Conservation (phyloP, 1,140 invertebrate species). For the Steinernema feltiae region DNA sequence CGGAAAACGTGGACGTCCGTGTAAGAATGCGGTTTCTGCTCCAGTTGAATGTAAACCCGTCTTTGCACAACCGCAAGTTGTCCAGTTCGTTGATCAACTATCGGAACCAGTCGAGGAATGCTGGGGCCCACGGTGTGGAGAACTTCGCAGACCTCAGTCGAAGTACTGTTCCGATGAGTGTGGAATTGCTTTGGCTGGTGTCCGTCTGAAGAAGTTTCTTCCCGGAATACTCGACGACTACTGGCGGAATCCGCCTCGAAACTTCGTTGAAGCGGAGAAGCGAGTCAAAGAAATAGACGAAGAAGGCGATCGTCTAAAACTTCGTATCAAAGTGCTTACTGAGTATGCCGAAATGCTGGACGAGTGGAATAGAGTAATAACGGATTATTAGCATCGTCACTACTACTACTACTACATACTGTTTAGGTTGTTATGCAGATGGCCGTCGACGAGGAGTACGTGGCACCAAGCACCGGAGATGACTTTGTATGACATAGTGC, state of each 20-base stretch:
- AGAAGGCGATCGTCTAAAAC: slow-evolving; percentile 1
- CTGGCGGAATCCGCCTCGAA: slow-evolving; percentile 8
- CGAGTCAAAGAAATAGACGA: slow-evolving; percentile 26
- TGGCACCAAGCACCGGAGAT: slow-evolving; percentile 64
- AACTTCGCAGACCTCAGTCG: slow-evolving; percentile 3
- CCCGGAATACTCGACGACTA: slow-evolving; percentile 24
- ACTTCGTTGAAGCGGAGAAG: slow-evolving; percentile 12
- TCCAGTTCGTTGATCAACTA: slow-evolving; percentile 3
- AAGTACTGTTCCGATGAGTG: slow-evolving; percentile 94
- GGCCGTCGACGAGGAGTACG: slow-evolving; percentile 66
- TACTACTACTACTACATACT: background rate
- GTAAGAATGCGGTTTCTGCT: background rate
- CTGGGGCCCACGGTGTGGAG: slow-evolving; percentile 12
- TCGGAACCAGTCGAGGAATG: background rate
- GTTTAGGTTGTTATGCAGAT: slow-evolving; percentile 23
- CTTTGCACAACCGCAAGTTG: slow-evolving; percentile 11
- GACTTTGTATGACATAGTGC: background rate
- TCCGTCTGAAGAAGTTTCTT: slow-evolving; percentile 21
- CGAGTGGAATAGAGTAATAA: slow-evolving; percentile 28
- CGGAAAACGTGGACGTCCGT: background rate
- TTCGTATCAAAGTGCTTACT: slow-evolving; percentile 8
- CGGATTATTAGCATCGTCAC: background rate
- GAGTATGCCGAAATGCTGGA: slow-evolving; percentile 12
- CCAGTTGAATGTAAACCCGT: background rate
- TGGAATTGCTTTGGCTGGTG: slow-evolving; percentile 77